Evolutionary conservation across 2,797 vertebrate species (phyloP).

Genomic region (Gorsachius magnificus): DNA sequence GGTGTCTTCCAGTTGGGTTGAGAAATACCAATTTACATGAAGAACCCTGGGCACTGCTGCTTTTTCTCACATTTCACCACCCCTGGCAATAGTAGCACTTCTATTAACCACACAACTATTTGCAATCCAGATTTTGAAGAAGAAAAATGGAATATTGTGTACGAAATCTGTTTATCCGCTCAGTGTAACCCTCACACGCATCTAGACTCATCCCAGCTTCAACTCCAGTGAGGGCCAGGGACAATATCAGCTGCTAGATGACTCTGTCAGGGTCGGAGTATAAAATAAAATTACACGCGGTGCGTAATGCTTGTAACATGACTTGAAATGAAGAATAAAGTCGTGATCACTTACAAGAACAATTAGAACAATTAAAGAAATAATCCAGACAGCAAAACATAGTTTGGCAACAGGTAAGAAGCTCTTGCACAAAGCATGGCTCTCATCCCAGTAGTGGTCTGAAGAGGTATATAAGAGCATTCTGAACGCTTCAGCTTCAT

Average conservation of each 20-base stretch:
- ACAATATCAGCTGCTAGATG: not conserved
- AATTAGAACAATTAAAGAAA: conserved; percentile 56
- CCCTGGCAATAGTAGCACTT: not conserved
- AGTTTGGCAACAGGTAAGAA: not conserved
- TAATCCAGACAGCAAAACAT: not conserved
- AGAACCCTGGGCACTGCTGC: not conserved
- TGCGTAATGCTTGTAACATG: not conserved
- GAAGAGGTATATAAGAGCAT: not conserved
- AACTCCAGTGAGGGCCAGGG: not conserved
- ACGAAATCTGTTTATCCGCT: accelerated
- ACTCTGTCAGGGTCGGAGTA: not conserved
- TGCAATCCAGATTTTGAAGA: not conserved
- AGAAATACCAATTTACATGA: not conserved
- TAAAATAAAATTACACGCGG: not conserved
- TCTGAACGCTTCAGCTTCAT: not conserved
- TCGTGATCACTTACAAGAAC: not conserved
- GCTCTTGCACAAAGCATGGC: conserved; percentile 6
- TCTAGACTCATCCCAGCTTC: not conserved
- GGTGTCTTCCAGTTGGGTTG: not conserved
- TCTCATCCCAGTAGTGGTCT: not conserved
- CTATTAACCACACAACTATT: not conserved
- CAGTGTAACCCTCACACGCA: accelerated
- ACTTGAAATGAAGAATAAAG: not conserved
- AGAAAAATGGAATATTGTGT: not conserved
- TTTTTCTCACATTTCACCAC: not conserved